phyloP scores from a whole-genome alignment of 2,113 vertebrate genomes.

The Apteryx mantelli region DNA sequence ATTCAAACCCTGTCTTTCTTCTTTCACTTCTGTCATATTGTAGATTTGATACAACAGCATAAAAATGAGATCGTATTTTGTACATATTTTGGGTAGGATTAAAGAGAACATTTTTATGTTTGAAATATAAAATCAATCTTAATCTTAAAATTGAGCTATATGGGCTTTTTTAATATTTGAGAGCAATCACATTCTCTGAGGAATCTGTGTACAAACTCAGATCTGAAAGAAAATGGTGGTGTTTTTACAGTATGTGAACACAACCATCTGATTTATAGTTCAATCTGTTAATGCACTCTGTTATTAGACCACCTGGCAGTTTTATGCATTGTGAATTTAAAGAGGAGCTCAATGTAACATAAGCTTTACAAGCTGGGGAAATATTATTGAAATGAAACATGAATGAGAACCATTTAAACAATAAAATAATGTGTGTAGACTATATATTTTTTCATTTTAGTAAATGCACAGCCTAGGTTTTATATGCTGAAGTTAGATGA shows the following conservation, averaged over 20 bases:
- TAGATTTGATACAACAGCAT: neutral
- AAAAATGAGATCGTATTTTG: constrained; percentile 14
- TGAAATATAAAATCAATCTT: constrained; percentile 64
- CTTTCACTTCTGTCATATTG: neutral
- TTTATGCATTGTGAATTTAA: constrained; percentile 89
- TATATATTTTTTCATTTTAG: constrained; percentile 82
- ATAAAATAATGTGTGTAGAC: constrained; percentile 83
- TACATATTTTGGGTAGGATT: constrained; percentile 9
- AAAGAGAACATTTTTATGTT: constrained; percentile 52
- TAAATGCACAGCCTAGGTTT: constrained; percentile 73
- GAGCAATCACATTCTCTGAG: constrained; percentile 65
- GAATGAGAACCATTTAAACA: constrained; percentile 85
- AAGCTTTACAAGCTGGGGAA: constrained; percentile 86
- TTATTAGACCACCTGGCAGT: constrained; percentile 87
- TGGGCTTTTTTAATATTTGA: constrained; percentile 63
- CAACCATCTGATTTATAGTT: constrained; percentile 85
- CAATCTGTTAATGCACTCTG: constrained; percentile 87
- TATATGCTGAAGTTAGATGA: constrained; percentile 74
- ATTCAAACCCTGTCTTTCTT: neutral
- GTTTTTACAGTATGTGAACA: constrained; percentile 83
- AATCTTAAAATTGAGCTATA: constrained; percentile 43
- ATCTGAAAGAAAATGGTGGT: constrained; percentile 78
- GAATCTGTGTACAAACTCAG: constrained; percentile 77
- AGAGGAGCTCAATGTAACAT: constrained; percentile 85
- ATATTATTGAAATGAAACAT: constrained; percentile 89